Percentiles rank a stretch among this genome's conserved stretches.
Evolutionary conservation across 2,113 vertebrate genomes (phyloP).

Genomic region (Edolisoma coerulescens): DNA sequence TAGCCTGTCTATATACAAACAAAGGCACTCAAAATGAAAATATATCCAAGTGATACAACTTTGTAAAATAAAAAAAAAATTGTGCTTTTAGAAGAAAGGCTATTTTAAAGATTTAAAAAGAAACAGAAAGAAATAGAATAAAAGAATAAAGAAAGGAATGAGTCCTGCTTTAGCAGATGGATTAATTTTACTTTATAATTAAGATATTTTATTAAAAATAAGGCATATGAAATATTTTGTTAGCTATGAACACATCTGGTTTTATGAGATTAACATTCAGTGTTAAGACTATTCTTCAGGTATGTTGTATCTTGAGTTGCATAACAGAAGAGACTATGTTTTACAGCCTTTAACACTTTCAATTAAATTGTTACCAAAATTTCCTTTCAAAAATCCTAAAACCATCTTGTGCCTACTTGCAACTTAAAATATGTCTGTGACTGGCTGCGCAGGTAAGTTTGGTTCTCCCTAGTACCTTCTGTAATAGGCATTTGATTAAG

Average conservation of each 20-base stretch:
- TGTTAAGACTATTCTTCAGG: background rate
- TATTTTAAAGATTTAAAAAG: background rate
- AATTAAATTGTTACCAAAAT: background rate
- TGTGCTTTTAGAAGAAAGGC: background rate
- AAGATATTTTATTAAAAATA: background rate
- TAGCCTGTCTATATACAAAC: background rate
- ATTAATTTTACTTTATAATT: background rate
- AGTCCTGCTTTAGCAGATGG: background rate
- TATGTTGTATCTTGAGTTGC: background rate
- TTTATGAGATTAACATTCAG: background rate
- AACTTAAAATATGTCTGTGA: background rate
- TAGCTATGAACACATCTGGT: background rate
- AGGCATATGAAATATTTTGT: background rate
- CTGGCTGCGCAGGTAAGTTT: background rate
- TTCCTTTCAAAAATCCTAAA: background rate
- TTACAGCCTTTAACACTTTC: background rate
- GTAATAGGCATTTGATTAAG: background rate
- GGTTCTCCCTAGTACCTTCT: background rate
- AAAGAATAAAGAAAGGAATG: background rate
- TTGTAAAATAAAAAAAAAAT: background rate
- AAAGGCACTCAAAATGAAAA: conserved; percentile 7
- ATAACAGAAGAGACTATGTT: background rate
- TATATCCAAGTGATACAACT: background rate
- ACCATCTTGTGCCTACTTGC: background rate
- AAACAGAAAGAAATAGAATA: background rate